Evolutionary conservation across 2,113 vertebrate genomes (phyloP), one percentile per base, ranked within the genome.

Genomic region (Isichthys henryi): DNA sequence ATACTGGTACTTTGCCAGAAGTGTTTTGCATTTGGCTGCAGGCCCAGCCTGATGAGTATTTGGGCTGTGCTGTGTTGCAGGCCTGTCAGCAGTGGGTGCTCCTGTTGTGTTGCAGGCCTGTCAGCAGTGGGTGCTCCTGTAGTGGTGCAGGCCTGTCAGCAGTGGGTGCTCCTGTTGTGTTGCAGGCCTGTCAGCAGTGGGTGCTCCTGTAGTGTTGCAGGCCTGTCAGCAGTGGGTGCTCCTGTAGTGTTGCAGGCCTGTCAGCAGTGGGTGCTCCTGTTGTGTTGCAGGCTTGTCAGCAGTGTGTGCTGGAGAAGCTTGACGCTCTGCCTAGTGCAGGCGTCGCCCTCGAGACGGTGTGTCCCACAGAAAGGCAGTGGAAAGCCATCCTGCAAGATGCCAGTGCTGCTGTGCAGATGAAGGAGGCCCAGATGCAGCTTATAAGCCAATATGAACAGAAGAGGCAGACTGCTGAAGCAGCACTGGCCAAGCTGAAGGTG

Each of bases 381-480:
- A 96, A 94, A 35, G 92, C 35, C 45, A 93, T 97, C 0, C 94
- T 97, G 89, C 93, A 96, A 90, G 96, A 96, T 2, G 94, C 97
- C 6, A 92, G 89, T 2, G 92, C 94, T 90, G 92, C 96, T 2
- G 96, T 97, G 91, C 94, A 96, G 92, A 91, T 94, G 58, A 98
- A 97, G 94, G 95, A 96, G 70, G 93, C 95, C 0, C 97, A 97
- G 90, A 92, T 93, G 48, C 91, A 93, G 88, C 94, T 96, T 93
- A 93, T 97, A 90, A 92, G 93, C 58, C 94, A 93, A 80, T 97
- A 97, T 91, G 96, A 97, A 92, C 93, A 93, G 88, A 95, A 94
- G 49, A 95, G 96, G 23, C 90, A 90, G 27, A 90, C 93, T 86
- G 92, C 91, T 3, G 95, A 93, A 88, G 93, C 93, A 10, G 95